Evolutionary conservation across 2,113 vertebrate genomes (phyloP), one percentile per base, ranked within the genome.

Genomic region (Tapirus terrestris): DNA sequence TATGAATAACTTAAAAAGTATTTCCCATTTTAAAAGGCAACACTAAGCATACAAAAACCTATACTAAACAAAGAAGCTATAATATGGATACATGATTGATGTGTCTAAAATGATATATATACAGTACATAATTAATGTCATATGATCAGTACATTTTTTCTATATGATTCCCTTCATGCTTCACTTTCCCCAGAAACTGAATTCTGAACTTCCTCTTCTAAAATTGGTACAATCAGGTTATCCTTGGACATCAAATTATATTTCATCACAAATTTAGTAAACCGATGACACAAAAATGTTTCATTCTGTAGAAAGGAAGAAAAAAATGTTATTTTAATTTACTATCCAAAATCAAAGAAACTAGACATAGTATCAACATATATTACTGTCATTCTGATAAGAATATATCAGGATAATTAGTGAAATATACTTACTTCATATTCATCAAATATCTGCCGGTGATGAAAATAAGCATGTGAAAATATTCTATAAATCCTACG

Each of bases 181-280:
- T 99, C 99, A 67, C 99, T 99, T 98, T 99, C 99, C 27, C 99
- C 99, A n/a, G 99, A 99, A 91, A 99, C 99, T 98, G 99, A 99
- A 98, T 99, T 99, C 99, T 99, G 99, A 93, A 99, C 99, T 97
- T 99, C 99, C 97, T 99, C 99, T 99, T 99, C 99, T 99, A 99
- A 99, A 98, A 99, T 99, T 82, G 99, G 99, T 91, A 99, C 99
- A 92, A 99, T 99, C 99, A 99, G 99, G 99, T 99, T 99, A 99
- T 99, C 99, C 99, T 99, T 99, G 91, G 99, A 99, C 99, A 99
- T 99, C 99, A 99, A 99, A 98, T 99, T 99, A 98, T 99, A 99
- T 99, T 99, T 99, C 99, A 99, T 99, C 95, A 99, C 99, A 95
- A 99, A 99, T 98, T 99, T 99, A 10, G 99, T 99, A 99, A 99